Evolutionary conservation across 1,140 invertebrate species (phyloP), one percentile per base, ranked within the genome.

Genomic region (Nomia melanderi): DNA sequence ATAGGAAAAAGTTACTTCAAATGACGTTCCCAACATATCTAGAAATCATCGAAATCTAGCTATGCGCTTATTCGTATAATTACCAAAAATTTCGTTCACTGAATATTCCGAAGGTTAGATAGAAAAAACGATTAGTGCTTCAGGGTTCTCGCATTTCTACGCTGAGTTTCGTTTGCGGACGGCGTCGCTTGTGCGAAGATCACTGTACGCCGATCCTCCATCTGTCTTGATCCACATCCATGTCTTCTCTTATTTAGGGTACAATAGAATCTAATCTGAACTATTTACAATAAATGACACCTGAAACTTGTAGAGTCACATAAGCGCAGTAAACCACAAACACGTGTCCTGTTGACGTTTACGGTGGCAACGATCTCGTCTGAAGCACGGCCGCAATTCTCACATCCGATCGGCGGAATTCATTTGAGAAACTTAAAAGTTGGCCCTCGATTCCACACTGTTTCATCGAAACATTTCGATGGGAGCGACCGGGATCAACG

Each of bases 231-330:
- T 23, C 17, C 31, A 23, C 27, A 12, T 20, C 41, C n/a, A 3
- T 12, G 25, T 11, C 27, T n/a, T 59, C 2, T 25, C 17, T 73
- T 67, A 63, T 12, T 36, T 12, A 39, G n/a, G 47, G 44, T 82
- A 87, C 77, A 54, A 82, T 82, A 79, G 77, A 88, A 85, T 89
- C 78, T 90, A 87, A 85, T 88, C 82, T 83, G 78, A 86, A 87
- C 66, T 90, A 91, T 90, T 86, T 90, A 90, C 88, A 90, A 83
- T 83, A 77, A 75, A 87, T 67, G 87, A 87, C 75, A 87, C 77
- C 79, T 86, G 72, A 88, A 81, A 78, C 74, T 79, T 77, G 65
- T 87, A 88, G 63, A 74, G 60, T 87, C 78, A 84, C 82, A 84
- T 79, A 88, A 88, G 83, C 86, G 78, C 78, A 53, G 74, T 82